Conservation (phyloP, 2,113 vertebrate genomes). For the Rhinolophus sinicus region DNA sequence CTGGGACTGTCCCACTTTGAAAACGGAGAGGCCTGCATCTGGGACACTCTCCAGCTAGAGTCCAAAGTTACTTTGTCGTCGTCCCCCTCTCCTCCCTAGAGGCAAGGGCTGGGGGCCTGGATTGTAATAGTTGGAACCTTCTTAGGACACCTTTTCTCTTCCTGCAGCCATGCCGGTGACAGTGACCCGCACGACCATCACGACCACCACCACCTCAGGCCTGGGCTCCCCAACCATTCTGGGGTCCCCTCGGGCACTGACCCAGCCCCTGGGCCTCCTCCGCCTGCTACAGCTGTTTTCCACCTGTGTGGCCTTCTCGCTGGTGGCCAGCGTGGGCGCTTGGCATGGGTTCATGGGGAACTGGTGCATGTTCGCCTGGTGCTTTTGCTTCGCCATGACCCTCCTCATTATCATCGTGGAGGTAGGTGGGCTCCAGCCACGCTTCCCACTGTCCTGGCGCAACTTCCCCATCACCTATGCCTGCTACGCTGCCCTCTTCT, state of each 20-base stretch:
- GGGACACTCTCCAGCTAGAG: background rate
- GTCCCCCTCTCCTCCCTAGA: too few relatives aligned
- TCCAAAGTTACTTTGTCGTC: background rate
- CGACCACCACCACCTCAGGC: conserved; percentile 57
- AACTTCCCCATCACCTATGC: conserved; percentile 94
- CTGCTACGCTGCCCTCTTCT: conserved; percentile 92
- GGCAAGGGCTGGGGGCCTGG: background rate
- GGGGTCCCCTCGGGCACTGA: conserved; percentile 78
- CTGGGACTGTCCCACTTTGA: background rate
- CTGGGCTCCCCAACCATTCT: conserved; percentile 78
- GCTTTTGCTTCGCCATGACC: conserved; percentile 91
- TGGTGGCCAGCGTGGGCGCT: conserved; percentile 85
- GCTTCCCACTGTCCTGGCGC: conserved; percentile 91
- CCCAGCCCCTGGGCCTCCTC: conserved; percentile 88
- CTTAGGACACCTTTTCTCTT: background rate
- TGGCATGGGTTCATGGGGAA: conserved; percentile 79
- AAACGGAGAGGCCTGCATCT: background rate
- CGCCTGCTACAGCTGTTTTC: conserved; percentile 89
- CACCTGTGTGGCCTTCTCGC: conserved; percentile 92
- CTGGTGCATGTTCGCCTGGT: conserved; percentile 94
- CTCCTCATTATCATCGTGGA: conserved; percentile 91
- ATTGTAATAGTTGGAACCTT: rapidly evolving
- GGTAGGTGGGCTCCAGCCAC: conserved; percentile 87
- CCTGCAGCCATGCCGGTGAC: conserved; percentile 39
- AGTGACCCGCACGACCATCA: conserved; percentile 69